Conservation (phyloP, 2,888 invertebrate genomes). For the Leucophora obtusa region DNA sequence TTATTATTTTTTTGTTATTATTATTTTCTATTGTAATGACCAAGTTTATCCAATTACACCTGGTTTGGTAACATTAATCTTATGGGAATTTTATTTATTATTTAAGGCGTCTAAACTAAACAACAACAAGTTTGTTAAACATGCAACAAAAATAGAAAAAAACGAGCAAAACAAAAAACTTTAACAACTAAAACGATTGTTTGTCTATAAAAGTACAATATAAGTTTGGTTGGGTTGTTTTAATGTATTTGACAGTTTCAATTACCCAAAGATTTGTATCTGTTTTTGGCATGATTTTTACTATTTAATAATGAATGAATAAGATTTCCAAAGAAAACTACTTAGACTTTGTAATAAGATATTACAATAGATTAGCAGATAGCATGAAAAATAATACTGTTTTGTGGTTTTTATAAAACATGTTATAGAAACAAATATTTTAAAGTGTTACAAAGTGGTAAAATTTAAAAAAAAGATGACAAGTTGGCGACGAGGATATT, state of each 20-base stretch:
- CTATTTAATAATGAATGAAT: conserved; percentile 20
- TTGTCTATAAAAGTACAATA: not conserved
- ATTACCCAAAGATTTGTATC: conserved; percentile 15
- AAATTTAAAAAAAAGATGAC: not conserved
- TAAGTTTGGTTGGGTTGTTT: not conserved
- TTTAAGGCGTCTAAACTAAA: not conserved
- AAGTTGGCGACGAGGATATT: too few relatives aligned
- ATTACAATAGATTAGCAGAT: not conserved
- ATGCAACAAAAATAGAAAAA: not conserved
- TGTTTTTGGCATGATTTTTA: conserved; percentile 10
- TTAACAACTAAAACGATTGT: not conserved
- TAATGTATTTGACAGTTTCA: conserved; percentile 13
- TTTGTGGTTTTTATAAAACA: not conserved
- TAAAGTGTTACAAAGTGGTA: too few relatives aligned
- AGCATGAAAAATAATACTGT: not conserved
- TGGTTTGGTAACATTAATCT: conserved; percentile 50
- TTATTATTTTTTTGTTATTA: not conserved
- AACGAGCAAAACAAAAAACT: conserved; percentile 1
- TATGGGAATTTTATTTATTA: conserved; percentile 43
- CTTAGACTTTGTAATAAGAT: not conserved
- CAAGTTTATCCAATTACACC: conserved; percentile 53
- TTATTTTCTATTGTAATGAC: conserved; percentile 42
- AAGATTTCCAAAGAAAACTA: not conserved
- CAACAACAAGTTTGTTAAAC: not conserved
- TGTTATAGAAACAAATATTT: not conserved